phyloP scores from a whole-genome alignment of 2,888 invertebrate species.

The Chamaedrilus cognettii region DNA sequence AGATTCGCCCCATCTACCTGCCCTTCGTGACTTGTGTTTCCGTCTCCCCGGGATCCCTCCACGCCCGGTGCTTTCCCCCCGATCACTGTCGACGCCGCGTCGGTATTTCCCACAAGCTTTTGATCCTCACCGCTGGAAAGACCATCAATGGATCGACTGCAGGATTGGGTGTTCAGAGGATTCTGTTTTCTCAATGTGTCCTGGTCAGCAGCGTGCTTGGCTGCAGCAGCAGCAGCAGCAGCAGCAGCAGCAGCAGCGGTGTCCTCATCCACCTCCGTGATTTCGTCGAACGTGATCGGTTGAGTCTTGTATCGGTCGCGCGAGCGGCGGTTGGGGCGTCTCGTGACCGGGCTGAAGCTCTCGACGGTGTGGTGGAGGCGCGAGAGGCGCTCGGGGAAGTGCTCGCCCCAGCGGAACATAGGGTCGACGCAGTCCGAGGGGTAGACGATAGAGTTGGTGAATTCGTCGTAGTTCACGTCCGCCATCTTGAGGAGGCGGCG shows the following conservation, averaged over 20 bases:
- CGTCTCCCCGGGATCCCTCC: neutral
- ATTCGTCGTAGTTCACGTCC: slow-evolving; percentile 35
- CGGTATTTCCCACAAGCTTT: neutral
- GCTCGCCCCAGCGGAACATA: slow-evolving; percentile 65
- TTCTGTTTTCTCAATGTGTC: too few species aligned
- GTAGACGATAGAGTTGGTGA: slow-evolving; percentile 27
- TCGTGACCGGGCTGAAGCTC: slow-evolving; percentile 9
- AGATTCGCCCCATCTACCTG: neutral
- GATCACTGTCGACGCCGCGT: neutral
- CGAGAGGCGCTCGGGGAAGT: slow-evolving; percentile 73
- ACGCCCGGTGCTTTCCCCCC: neutral
- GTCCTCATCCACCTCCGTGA: slow-evolving; percentile 67
- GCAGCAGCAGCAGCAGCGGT: neutral
- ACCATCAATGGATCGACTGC: slow-evolving; percentile 12
- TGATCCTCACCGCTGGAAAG: neutral
- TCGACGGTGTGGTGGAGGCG: slow-evolving; percentile 52
- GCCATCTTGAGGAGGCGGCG: too few species aligned
- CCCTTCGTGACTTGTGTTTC: neutral
- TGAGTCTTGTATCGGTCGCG: slow-evolving; percentile 65
- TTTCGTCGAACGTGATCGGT: slow-evolving; percentile 77
- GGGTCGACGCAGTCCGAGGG: slow-evolving; percentile 42
- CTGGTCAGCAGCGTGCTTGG: neutral
- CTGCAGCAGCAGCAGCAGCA: neutral
- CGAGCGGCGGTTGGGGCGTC: slow-evolving; percentile 11
- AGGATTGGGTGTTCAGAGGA: neutral